phyloP scores from a whole-genome alignment of 2,888 invertebrate species.

The Mechanitis messenoides region DNA sequence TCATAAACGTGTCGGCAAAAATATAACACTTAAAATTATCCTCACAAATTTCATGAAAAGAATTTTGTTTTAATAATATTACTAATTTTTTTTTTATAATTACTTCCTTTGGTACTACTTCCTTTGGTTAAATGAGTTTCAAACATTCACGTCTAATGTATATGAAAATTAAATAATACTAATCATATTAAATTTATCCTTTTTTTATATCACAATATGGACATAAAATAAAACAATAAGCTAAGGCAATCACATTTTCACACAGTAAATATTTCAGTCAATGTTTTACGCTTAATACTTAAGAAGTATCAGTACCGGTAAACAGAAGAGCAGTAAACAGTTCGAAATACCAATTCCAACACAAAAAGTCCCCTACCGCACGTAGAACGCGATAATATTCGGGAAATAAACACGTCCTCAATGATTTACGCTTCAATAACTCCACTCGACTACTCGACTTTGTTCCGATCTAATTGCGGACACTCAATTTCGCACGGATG shows the following conservation, averaged over 20 bases:
- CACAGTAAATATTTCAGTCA: neutral
- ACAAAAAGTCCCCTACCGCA: constrained; percentile 15
- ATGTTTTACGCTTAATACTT: neutral
- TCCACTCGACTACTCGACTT: constrained; percentile 22
- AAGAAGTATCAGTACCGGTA: neutral
- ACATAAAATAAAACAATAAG: too few relatives aligned
- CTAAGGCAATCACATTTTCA: neutral
- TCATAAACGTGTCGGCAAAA: constrained; percentile 53
- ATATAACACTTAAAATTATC: constrained; percentile 41
- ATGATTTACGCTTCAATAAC: constrained; percentile 49
- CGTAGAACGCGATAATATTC: constrained; percentile 21
- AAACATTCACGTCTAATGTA: too few relatives aligned
- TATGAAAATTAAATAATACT: too few relatives aligned
- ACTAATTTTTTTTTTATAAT: neutral
- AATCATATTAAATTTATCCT: too few relatives aligned
- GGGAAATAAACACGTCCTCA: constrained; percentile 33
- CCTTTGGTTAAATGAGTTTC: too few relatives aligned
- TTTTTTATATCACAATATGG: too few relatives aligned
- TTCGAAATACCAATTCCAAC: constrained; percentile 2
- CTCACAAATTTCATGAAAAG: neutral
- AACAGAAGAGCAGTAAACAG: constrained; percentile 1
- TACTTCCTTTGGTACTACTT: too few relatives aligned
- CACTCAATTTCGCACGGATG: constrained; percentile 41
- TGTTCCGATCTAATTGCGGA: constrained; percentile 41
- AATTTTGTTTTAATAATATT: neutral